Evolutionary conservation across 2,113 vertebrate genomes (phyloP).

Genomic region (Leptocoma aspasia): DNA sequence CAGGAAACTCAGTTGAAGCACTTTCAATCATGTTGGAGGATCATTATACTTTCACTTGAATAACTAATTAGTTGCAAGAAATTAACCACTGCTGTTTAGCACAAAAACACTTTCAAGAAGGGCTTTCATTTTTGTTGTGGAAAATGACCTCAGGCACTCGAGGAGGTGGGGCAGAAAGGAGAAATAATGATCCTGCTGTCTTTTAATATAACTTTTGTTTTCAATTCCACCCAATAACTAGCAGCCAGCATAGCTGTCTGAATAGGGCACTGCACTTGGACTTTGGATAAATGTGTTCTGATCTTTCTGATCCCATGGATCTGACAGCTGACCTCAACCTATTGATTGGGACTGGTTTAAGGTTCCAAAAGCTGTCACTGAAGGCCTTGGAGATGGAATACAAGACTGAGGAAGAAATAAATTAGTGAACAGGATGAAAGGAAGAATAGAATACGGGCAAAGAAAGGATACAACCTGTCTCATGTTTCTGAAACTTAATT

Average conservation of each 20-base stretch:
- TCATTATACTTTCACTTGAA: conserved; percentile 73
- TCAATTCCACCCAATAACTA: conserved; percentile 5
- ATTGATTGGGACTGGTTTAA: background rate
- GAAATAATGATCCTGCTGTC: conserved; percentile 29
- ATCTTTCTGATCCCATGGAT: background rate
- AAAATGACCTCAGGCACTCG: conserved; percentile 45
- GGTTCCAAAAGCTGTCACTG: background rate
- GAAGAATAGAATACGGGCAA: background rate
- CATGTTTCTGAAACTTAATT: background rate
- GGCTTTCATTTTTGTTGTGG: conserved; percentile 48
- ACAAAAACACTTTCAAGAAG: conserved; percentile 32
- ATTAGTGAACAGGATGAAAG: background rate
- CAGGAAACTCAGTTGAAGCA: conserved; percentile 75
- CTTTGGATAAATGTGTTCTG: background rate
- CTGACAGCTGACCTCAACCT: background rate
- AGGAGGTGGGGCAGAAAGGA: background rate
- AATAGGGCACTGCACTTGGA: background rate
- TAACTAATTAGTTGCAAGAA: conserved; percentile 69
- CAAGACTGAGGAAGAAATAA: background rate
- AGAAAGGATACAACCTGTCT: background rate
- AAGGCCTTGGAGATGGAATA: background rate
- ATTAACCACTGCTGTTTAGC: conserved; percentile 69
- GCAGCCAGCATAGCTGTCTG: background rate
- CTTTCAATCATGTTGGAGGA: conserved; percentile 72
- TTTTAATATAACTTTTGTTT: conserved; percentile 40